Conservation (phyloP, 2,888 invertebrate species). For the Cabera pusaria region DNA sequence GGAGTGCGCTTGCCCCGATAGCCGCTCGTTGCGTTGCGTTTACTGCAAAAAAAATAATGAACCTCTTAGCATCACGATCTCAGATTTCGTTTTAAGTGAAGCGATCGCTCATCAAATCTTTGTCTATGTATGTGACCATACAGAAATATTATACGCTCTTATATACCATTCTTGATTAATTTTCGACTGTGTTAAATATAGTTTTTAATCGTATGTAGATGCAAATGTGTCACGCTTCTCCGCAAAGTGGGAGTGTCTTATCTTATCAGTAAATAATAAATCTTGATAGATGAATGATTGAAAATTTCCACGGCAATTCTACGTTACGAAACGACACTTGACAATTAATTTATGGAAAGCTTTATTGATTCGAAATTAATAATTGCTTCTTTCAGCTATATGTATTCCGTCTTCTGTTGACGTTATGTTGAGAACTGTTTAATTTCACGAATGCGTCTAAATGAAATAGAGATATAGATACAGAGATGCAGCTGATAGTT, state of each 20-base stretch:
- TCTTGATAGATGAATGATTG: slow-evolving; percentile 60
- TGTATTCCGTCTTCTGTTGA: too few species aligned
- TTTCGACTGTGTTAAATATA: slow-evolving; percentile 46
- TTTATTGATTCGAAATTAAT: too few species aligned
- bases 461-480: too few species aligned
- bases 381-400: too few species aligned
- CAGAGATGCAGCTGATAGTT: too few species aligned
- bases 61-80: slow-evolving; percentile 3
- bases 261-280: slow-evolving; percentile 68
- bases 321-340: slow-evolving; percentile 50
- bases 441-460: too few species aligned
- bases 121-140: slow-evolving; percentile 4
- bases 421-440: too few species aligned
- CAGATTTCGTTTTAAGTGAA: slow-evolving; percentile 9
- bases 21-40: slow-evolving; percentile 17
- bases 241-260: slow-evolving; percentile 55
- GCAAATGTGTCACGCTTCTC: slow-evolving; percentile 64
- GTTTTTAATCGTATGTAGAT: slow-evolving; percentile 49
- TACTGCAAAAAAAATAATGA: slow-evolving; percentile 14
- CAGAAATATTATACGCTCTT: slow-evolving; percentile 28
- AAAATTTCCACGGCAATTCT: slow-evolving; percentile 62
- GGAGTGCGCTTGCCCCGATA: slow-evolving; percentile 13
- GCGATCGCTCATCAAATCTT: slow-evolving; percentile 1
- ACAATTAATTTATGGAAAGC: slow-evolving; percentile 26
- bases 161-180: slow-evolving; percentile 51